Evolutionary conservation across 2,113 vertebrate species (phyloP).

Genomic region (Zeus faber): DNA sequence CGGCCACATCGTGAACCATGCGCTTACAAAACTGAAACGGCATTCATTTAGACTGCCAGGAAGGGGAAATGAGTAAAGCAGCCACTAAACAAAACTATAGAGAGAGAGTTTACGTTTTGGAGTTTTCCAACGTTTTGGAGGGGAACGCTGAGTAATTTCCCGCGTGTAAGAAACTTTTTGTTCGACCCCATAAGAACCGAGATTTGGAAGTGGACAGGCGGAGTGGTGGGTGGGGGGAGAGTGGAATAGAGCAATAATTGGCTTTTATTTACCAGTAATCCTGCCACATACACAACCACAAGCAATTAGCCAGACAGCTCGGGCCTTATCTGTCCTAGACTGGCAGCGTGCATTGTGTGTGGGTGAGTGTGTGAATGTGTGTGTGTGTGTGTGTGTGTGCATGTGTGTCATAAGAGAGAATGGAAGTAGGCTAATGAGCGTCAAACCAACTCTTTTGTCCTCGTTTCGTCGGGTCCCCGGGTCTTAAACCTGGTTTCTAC

Average conservation of each 20-base stretch:
- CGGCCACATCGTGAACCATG: too few relatives aligned
- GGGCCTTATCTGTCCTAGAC: constrained; percentile 39
- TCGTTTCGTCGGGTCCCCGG: constrained; percentile 19
- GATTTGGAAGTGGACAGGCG: constrained; percentile 2
- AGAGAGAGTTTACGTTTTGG: too few relatives aligned
- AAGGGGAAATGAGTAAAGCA: too few relatives aligned
- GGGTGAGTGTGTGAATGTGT: constrained; percentile 2
- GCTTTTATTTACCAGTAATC: constrained; percentile 64
- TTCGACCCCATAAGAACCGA: constrained; percentile 29
- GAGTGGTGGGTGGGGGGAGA: constrained; percentile 25
- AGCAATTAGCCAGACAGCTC: constrained; percentile 63
- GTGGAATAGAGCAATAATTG: constrained; percentile 52
- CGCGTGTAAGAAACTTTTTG: constrained; percentile 28
- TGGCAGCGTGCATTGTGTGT: constrained; percentile 7
- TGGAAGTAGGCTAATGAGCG: constrained; percentile 36
- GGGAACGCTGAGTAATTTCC: constrained; percentile 30
- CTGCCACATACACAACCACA: constrained; percentile 47
- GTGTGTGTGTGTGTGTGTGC: not conserved
- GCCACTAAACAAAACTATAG: too few relatives aligned
- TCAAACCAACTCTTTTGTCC: constrained; percentile 37
- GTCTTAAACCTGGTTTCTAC: too few relatives aligned
- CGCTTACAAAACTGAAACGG: too few relatives aligned
- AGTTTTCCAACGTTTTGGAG: too few relatives aligned
- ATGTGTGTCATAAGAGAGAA: constrained; percentile 16
- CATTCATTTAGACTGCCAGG: too few relatives aligned